Evolutionary conservation across 2,888 invertebrate species (phyloP).

Genomic region (Pelosia muscerda): DNA sequence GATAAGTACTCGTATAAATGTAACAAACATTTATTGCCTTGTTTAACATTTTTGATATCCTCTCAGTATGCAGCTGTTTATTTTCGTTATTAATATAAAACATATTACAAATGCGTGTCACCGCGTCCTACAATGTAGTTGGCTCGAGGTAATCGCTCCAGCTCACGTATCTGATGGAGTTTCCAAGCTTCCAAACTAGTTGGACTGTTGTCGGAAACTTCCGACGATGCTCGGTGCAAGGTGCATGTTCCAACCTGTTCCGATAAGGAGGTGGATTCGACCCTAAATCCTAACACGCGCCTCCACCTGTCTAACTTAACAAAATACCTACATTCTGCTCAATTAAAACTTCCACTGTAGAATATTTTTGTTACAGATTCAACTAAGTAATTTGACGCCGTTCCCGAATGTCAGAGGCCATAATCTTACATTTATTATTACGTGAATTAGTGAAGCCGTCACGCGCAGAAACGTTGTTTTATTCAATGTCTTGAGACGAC

Average conservation of each 20-base stretch:
- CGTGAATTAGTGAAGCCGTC: slow-evolving; percentile 44
- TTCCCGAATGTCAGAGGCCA: slow-evolving; percentile 27
- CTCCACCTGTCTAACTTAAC: slow-evolving; percentile 55
- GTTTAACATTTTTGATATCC: slow-evolving; percentile 15
- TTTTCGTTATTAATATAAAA: slow-evolving; percentile 41
- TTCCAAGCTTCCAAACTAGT: slow-evolving; percentile 84
- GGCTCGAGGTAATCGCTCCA: slow-evolving; percentile 74
- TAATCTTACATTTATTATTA: slow-evolving; percentile 37
- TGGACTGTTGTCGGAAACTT: slow-evolving; percentile 82
- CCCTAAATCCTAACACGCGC: slow-evolving; percentile 78
- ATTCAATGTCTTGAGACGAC: slow-evolving; percentile 62
- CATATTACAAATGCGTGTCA: slow-evolving; percentile 58
- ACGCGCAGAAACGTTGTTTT: slow-evolving; percentile 47
- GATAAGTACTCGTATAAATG: not conserved
- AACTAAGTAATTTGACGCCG: slow-evolving; percentile 19
- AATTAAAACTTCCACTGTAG: slow-evolving; percentile 73
- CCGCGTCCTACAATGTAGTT: slow-evolving; percentile 43
- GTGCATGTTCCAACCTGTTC: slow-evolving; percentile 77
- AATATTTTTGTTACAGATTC: slow-evolving; percentile 41
- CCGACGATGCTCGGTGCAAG: slow-evolving; percentile 72
- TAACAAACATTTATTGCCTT: not conserved
- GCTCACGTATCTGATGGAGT: slow-evolving; percentile 85
- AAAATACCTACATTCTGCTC: slow-evolving; percentile 64
- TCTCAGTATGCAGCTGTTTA: slow-evolving; percentile 3
- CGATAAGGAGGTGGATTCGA: slow-evolving; percentile 78